Evolutionary conservation across 1,140 invertebrate species (phyloP).

Genomic region (Gonioctena quinquepunctata): DNA sequence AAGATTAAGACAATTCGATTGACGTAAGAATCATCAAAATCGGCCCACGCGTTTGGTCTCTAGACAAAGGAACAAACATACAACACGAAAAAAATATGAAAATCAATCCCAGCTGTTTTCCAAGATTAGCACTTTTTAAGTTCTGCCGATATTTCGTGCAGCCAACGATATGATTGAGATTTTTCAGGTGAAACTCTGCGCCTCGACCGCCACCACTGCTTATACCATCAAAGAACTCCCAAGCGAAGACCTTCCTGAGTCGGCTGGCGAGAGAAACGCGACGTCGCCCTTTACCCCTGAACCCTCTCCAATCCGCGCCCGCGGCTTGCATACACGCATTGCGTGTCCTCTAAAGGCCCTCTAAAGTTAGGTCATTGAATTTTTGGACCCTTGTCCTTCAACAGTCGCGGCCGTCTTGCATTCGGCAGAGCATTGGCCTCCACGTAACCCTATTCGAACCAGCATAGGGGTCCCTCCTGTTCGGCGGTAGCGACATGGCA

Average conservation of each 20-base stretch:
- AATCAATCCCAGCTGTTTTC: no score
- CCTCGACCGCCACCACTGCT: not conserved
- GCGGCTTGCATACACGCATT: slow-evolving; percentile 18
- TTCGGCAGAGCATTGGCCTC: slow-evolving; percentile 19
- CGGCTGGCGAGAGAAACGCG: not conserved
- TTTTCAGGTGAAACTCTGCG: not conserved
- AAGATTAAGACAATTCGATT: no score
- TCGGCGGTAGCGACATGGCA: not conserved
- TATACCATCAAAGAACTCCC: not conserved
- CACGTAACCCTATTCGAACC: not conserved
- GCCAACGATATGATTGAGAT: no score
- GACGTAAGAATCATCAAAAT: no score
- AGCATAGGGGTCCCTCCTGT: not conserved
- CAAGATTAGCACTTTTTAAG: no score
- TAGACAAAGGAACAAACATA: no score
- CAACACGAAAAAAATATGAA: no score
- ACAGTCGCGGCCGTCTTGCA: slow-evolving; percentile 37
- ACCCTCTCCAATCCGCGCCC: slow-evolving; percentile 8
- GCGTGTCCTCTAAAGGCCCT: slow-evolving; percentile 48
- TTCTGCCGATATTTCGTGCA: no score
- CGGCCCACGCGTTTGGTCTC: no score
- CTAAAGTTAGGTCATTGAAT: slow-evolving; percentile 50
- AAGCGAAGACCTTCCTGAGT: not conserved
- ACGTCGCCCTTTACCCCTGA: not conserved
- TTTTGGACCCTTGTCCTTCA: slow-evolving; percentile 50